Evolutionary conservation across 2,797 vertebrate species (phyloP), one percentile per base, ranked within the genome.

Genomic region (Ptychadena robeensis): DNA sequence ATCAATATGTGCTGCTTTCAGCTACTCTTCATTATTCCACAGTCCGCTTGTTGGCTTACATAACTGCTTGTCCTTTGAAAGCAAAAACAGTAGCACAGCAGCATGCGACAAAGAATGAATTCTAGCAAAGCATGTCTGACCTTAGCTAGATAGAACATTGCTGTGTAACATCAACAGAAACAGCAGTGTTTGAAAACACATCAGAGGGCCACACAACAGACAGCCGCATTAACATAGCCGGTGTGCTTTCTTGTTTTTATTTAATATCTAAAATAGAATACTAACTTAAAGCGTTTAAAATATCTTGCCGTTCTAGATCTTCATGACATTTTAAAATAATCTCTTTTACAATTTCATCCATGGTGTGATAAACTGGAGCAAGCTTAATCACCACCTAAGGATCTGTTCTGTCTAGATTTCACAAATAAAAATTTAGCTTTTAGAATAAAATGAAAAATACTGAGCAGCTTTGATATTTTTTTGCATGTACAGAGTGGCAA

Each of bases 151-250:
- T 67, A 30, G 57, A 73, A 57, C n/a, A 37, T 73, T 44, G 31
- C 53, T 81, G 69, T 53, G 59, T 66, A 66, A 72, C 67, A 70
- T 37, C 67, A 77, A 71, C 67, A 63, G 57, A 71, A 64, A 77
- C 75, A 73, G 74, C 74, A 66, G 68, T 83, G 37, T 72, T 57
- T 73, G 75, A 79, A 66, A 77, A 79, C 40, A 83, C 82, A 79
- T 78, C 74, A 73, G 32, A 79, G 30, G 18, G 31, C 61, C n/a
- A 4, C 22, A 14, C 61, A 66, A 53, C 70, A 73, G 53, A 64
- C 38, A 78, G 34, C 25, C 12, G 30, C 37, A 75, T 75, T 82
- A 70, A 70, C 73, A 70, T 75, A 61, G 15, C 38, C 57, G 15
- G 27, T 37, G 67, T 18, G 31, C 32, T 76, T 69, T 82, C 27